Percentiles rank a stretch among this genome's conserved stretches.
Conservation (phyloP, 2,797 vertebrate genomes). For the Eulemur coronatus region DNA sequence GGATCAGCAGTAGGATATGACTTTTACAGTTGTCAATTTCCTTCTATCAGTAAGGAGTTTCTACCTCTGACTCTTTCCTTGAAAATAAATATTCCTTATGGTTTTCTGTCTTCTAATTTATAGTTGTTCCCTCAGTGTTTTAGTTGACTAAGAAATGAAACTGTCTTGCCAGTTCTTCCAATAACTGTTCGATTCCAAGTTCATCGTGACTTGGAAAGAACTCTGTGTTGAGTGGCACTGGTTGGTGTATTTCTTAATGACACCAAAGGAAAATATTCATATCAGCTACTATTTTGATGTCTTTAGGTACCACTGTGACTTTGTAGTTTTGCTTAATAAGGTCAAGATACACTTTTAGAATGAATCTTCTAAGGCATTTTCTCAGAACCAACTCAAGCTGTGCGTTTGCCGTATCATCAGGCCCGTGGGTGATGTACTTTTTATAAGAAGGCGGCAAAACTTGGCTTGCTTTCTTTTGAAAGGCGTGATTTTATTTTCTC, state of each 20-base stretch:
- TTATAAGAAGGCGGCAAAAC: constrained; percentile 57
- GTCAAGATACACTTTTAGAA: constrained; percentile 18
- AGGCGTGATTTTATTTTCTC: constrained; percentile 58
- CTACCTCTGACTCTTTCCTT: not conserved
- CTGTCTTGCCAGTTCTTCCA: not conserved
- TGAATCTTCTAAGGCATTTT: constrained; percentile 23
- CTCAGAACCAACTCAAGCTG: constrained; percentile 25
- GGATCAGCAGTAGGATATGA: not conserved
- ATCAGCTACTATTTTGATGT: not conserved
- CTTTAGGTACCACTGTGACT: not conserved
- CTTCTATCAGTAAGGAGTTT: not conserved
- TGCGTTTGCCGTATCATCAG: constrained; percentile 9
- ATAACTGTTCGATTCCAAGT: not conserved
- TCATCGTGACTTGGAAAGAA: constrained; percentile 26
- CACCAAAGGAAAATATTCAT: not conserved
- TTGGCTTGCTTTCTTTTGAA: constrained; percentile 51
- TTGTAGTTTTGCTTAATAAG: constrained; percentile 4
- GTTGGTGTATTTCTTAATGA: not conserved
- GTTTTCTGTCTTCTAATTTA: not conserved
- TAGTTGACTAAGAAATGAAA: constrained; percentile 9
- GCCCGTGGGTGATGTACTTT: constrained; percentile 55
- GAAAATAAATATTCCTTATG: not conserved
- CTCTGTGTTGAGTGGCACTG: not conserved
- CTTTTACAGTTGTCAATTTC: not conserved
- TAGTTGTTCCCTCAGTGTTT: not conserved